Evolutionary conservation across 2,797 vertebrate genomes (phyloP), one percentile per base, ranked within the genome.

Genomic region (Scomberomorus guttatus): DNA sequence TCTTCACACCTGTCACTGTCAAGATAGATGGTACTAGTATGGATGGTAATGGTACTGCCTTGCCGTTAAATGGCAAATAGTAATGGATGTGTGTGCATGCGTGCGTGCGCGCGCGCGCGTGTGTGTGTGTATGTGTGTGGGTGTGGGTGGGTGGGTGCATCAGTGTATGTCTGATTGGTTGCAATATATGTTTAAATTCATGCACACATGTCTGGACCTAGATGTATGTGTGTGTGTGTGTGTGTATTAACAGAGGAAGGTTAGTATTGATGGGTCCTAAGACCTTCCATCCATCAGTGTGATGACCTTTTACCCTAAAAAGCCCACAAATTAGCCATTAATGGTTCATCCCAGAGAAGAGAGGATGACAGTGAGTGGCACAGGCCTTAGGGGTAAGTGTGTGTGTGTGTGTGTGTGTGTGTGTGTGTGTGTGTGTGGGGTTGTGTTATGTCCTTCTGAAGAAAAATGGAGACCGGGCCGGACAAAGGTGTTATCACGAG

Each of bases 271-370:
- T 83, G 86, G 83, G 70, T 77, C 87, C 82, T 86, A 70, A 77
- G 81, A 90, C 91, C 87, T 85, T 82, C 85, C 81, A 94, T 93
- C 92, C 83, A 91, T 94, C 91, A 93, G 79, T 86, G 83, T 34
- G 75, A 22, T 86, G 92, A 94, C 93, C 94, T 91, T 87, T 94
- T 83, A 91, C 90, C 92, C 75, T 86, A 63, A 74, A 85, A 81
- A 87, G 77, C 83, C 87, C 57, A 67, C 84, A 94, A 95, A 95
- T 95, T 93, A 93, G 89, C 90, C 86, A 88, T 90, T 95, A 94
- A 92, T 89, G 90, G 91, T 89, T 62, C 42, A 85, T 62, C 67
- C 79, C 70, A 79, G 70, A 81, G 57, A 85, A 65, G 77, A 75
- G 58, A 55, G 78, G 78, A 81, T 85, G 89, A 87, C 29, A n/a